A percentile compares a stretch with the other conserved stretches of the same genome.
Evolutionary conservation across 2,797 vertebrate genomes (phyloP).

Genomic region (Antennarius maculatus): DNA sequence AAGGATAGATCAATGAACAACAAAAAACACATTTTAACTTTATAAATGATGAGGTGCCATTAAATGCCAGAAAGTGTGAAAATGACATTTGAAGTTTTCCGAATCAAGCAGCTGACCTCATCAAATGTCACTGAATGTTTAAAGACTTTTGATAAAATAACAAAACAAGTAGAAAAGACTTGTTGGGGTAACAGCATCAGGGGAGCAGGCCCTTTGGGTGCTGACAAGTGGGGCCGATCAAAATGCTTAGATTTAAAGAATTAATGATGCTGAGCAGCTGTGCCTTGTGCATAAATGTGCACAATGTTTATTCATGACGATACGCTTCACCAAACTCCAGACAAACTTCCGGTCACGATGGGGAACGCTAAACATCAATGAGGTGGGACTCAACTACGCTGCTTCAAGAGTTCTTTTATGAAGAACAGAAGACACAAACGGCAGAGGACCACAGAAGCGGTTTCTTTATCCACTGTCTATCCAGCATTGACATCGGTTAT

Average conservation of each 20-base stretch:
- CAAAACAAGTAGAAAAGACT: background rate
- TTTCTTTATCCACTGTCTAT: slow-evolving; percentile 16
- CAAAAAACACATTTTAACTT: background rate
- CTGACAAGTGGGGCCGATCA: no score
- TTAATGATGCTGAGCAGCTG: no score
- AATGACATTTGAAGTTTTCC: slow-evolving; percentile 9
- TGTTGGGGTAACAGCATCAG: background rate
- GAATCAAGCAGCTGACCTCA: background rate
- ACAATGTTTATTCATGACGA: no score
- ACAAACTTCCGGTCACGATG: no score
- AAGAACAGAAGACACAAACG: slow-evolving; percentile 4
- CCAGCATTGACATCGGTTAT: slow-evolving; percentile 8
- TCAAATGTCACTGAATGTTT: no score
- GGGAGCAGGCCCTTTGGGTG: no score
- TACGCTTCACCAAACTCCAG: no score
- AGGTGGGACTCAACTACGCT: no score
- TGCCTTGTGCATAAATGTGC: no score
- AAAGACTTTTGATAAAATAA: background rate
- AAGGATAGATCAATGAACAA: slow-evolving; percentile 4
- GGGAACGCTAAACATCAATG: no score
- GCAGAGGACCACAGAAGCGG: background rate
- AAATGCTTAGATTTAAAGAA: no score
- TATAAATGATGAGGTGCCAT: no score
- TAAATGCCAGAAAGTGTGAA: slow-evolving; percentile 12
- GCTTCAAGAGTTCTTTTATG: background rate